Percentiles rank a stretch among this genome's conserved stretches.
phyloP scores from a whole-genome alignment of 1,140 invertebrate species.

The Eumaeus atala region DNA sequence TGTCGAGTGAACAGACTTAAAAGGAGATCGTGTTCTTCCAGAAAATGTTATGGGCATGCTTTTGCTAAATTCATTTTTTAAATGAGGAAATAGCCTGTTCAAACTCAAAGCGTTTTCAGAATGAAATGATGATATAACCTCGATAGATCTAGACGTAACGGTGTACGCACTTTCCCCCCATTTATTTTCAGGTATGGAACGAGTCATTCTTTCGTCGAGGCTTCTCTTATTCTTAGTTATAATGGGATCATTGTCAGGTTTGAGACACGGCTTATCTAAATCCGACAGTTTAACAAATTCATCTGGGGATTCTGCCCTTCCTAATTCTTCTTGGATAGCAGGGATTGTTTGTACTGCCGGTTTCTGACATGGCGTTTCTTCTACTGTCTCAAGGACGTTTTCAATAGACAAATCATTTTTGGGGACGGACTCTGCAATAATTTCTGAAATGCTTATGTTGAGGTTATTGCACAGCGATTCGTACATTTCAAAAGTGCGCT shows the following conservation, averaged over 20 bases:
- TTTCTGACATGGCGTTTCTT: not conserved
- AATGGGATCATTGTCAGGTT: constrained; percentile 28
- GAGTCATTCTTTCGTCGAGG: constrained; percentile 52
- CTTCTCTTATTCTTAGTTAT: constrained; percentile 20
- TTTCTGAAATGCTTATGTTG: constrained; percentile 39
- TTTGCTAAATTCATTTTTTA: constrained; percentile 60
- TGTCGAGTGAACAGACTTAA: constrained; percentile 31
- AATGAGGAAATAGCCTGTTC: constrained; percentile 62
- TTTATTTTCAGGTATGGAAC: constrained; percentile 61
- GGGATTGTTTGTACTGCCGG: constrained; percentile 9
- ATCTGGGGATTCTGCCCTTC: constrained; percentile 29
- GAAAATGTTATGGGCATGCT: constrained; percentile 58
- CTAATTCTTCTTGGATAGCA: constrained; percentile 32
- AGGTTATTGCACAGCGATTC: constrained; percentile 55
- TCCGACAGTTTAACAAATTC: constrained; percentile 63
- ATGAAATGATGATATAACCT: constrained; percentile 63
- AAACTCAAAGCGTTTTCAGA: constrained; percentile 64
- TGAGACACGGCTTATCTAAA: constrained; percentile 51
- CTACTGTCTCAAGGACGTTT: not conserved
- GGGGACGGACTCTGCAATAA: constrained; percentile 1
- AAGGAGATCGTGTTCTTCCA: constrained; percentile 42
- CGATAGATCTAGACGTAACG: constrained; percentile 41
- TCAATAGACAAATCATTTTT: not conserved
- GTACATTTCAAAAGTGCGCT: constrained; percentile 46
- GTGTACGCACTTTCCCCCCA: constrained; percentile 39